Percentiles rank a stretch among this genome's conserved stretches.
These are phyloP conservation scores for Micromussa lordhowensis DNA, from an alignment of 92 coral and sea anemone species.

Conservation along the genomic window DNA sequence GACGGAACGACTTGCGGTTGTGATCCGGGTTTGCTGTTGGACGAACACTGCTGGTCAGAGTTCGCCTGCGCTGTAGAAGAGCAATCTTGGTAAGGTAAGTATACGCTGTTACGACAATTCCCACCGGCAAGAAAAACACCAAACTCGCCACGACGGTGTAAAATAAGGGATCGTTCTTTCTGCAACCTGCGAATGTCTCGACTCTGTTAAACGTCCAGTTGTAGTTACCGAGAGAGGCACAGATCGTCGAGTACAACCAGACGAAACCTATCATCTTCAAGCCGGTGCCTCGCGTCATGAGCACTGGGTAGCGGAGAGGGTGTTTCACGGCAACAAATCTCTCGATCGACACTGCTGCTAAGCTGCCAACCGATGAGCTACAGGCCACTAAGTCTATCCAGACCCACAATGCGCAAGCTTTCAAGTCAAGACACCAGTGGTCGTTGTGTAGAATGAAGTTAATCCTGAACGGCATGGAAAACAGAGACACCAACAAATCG, in stretches of 20 bases:
- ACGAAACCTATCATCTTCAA: constrained; percentile 61
- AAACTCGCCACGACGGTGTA: constrained; percentile 74
- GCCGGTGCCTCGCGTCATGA: constrained; percentile 67
- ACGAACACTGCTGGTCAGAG: constrained; percentile 49
- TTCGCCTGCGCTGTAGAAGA: constrained; percentile 60
- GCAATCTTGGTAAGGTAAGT: constrained; percentile 81
- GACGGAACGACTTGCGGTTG: constrained; percentile 48
- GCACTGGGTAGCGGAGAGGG: constrained; percentile 71
- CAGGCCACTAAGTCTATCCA: constrained; percentile 87
- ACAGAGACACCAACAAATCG: constrained; percentile 78
- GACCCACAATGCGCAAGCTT: constrained; percentile 78
- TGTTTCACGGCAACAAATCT: constrained; percentile 80
- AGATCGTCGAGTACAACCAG: constrained; percentile 73
- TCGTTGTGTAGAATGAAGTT: constrained; percentile 66
- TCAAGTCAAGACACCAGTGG: constrained; percentile 70
- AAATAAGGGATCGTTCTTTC: constrained; percentile 71
- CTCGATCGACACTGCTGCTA: constrained; percentile 84
- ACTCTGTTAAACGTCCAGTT: constrained; percentile 70
- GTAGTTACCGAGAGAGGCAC: constrained; percentile 75
- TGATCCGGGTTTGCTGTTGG: constrained; percentile 21
- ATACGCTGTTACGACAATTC: constrained; percentile 68
- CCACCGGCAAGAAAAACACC: constrained; percentile 76
- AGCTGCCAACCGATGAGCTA: constrained; percentile 81
- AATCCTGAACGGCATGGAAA: constrained; percentile 83
- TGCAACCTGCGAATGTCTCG: constrained; percentile 64